Evolutionary conservation across 2,797 vertebrate genomes (phyloP).

Genomic region (Myotis myotis): DNA sequence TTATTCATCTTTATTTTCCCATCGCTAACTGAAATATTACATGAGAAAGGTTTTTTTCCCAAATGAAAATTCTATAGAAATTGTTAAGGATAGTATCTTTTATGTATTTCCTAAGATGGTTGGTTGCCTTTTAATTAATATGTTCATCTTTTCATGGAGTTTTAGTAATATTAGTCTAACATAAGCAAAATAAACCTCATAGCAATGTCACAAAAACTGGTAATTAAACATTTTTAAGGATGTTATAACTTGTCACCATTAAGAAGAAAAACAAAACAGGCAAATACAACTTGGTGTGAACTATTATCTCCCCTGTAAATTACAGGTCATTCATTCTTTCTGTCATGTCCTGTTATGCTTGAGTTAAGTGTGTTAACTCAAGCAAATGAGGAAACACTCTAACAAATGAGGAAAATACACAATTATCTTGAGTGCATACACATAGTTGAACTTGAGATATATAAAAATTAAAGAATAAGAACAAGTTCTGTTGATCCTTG

Average conservation of each 20-base stretch:
- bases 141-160: background rate
- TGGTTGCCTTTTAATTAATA: background rate
- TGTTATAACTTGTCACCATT: background rate
- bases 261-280: background rate
- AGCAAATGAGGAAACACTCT: background rate
- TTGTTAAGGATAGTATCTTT: background rate
- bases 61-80: background rate
- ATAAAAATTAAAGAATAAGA: conserved; percentile 20
- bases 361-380: background rate
- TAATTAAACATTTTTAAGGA: background rate
- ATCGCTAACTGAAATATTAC: background rate
- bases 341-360: background rate
- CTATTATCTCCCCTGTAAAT: background rate
- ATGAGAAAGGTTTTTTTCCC: background rate
- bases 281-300: background rate
- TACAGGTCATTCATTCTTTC: background rate
- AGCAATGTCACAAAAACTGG: background rate
- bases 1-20: background rate
- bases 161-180: background rate
- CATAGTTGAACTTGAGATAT: background rate
- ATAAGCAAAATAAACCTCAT: background rate
- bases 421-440: background rate
- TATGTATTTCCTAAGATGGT: background rate
- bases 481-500: background rate
- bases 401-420: background rate